Percentiles rank a stretch among this genome's conserved stretches.
Evolutionary conservation across 2,113 vertebrate genomes (phyloP).

Genomic region (Nothocercus nigrocapillus): DNA sequence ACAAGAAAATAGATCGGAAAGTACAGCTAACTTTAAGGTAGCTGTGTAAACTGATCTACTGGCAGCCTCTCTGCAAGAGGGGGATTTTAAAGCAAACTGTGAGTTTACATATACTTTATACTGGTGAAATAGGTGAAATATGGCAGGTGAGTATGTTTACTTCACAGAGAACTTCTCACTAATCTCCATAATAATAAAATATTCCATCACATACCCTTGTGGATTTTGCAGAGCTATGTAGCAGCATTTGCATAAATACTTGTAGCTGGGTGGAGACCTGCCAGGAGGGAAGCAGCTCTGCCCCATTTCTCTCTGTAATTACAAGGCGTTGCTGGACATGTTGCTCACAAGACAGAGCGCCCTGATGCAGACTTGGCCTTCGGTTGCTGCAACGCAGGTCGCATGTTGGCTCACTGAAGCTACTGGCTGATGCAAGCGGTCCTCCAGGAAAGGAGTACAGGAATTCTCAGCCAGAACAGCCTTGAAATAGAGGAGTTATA

Average conservation of each 20-base stretch:
- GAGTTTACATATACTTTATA: not conserved
- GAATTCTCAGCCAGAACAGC: not conserved
- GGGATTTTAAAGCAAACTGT: not conserved
- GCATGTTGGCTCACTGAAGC: not conserved
- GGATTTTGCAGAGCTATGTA: not conserved
- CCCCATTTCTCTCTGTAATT: too few relatives aligned
- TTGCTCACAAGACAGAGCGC: not conserved
- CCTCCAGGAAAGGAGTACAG: not conserved
- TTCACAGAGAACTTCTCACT: not conserved
- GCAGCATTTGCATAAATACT: not conserved
- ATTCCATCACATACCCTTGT: fast-evolving
- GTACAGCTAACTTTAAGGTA: not conserved
- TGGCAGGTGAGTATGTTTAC: not conserved
- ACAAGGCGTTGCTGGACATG: slow-evolving; percentile 28
- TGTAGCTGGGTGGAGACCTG: not conserved
- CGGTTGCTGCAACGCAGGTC: not conserved
- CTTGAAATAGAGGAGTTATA: not conserved
- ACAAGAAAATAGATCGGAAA: not conserved
- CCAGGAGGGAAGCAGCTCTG: not conserved
- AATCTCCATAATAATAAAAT: not conserved
- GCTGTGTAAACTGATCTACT: not conserved
- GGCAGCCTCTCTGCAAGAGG: fast-evolving
- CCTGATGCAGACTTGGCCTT: not conserved
- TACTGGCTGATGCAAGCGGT: not conserved
- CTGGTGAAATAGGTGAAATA: not conserved